phyloP scores from a whole-genome alignment of 1,140 invertebrate genomes.

The Drosophila gunungcola region DNA sequence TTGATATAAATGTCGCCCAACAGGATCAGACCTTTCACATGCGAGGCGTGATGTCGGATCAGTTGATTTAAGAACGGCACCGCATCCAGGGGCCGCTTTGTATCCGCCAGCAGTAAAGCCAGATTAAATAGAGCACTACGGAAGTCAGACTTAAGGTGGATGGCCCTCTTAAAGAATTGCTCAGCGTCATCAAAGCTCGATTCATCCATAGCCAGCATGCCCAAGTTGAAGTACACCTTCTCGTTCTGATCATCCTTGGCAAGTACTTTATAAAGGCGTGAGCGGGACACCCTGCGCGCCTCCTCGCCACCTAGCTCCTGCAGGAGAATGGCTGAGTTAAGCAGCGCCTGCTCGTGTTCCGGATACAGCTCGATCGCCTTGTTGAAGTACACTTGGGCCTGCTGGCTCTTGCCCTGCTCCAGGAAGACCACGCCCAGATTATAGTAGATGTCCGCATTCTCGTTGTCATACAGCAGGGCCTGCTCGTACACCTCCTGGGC shows the following conservation, averaged over 20 bases:
- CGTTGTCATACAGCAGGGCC: conserved; percentile 96
- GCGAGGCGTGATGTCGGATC: conserved; percentile 95
- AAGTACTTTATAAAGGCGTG: conserved; percentile 92
- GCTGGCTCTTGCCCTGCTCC: conserved; percentile 95
- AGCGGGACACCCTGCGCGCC: conserved; percentile 90
- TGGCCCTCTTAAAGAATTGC: conserved; percentile 94
- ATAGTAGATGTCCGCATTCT: conserved; percentile 98
- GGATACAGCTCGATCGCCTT: conserved; percentile 97
- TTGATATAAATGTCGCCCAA: conserved; percentile 99
- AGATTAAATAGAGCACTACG: conserved; percentile 97
- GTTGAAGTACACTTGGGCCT: conserved; percentile 96
- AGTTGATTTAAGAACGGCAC: conserved; percentile 96
- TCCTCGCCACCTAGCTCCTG: conserved; percentile 94
- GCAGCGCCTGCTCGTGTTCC: conserved; percentile 96
- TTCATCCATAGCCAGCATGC: conserved; percentile 98
- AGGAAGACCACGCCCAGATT: conserved; percentile 98
- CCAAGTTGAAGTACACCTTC: conserved; percentile 96
- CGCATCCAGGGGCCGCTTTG: conserved; percentile 94
- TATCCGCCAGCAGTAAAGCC: conserved; percentile 94
- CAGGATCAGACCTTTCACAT: conserved; percentile 97
- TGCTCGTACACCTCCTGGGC: conserved; percentile 97
- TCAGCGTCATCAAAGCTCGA: conserved; percentile 94
- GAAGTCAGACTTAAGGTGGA: conserved; percentile 94
- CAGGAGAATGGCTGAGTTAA: conserved; percentile 97
- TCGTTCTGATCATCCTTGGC: conserved; percentile 93